Evolutionary conservation across 2,113 vertebrate genomes (phyloP), one percentile per base, ranked within the genome.

Genomic region (Poeciliopsis occidentalis): DNA sequence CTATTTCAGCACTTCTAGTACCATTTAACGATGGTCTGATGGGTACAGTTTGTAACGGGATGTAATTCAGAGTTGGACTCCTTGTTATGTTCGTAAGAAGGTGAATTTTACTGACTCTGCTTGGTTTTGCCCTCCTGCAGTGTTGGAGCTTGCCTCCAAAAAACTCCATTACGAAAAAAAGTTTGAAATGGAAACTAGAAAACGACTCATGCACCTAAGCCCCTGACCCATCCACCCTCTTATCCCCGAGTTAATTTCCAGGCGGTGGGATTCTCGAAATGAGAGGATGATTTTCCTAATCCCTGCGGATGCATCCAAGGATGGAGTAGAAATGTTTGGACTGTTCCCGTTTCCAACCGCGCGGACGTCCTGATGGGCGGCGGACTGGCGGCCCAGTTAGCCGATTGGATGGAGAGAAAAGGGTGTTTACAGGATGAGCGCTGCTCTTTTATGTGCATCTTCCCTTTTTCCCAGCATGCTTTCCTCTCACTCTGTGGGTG

Each of bases 261-360:
- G 73, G 66, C 69, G 60, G 54, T 51, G 26, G 34, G 44, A 34
- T 83, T 69, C 70, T 64, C 4, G n/a, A 79, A 85, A 73, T 77
- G 82, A 67, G 67, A 69, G 80, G 84, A 87, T 90, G 88, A 91
- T 87, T 91, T 65, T 86, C 84, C 88, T 88, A 89, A 90, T 92
- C 88, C 86, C 65, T 69, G 1, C 67, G 82, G 87, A 88, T 39
- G 79, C 65, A 37, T 85, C 37, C 51, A 69, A 71, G 82, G 69
- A 54, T 24, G 64, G 75, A 47, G 32, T 1, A n/a, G 47, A 85
- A 83, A 74, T 26, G 75, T 76, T 79, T 76, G 30, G 22, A n/a
- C 80, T 70, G 57, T 44, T 64, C 69, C 65, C 12, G 1, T 60
- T 75, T 72, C 71, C 75, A 67, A 11, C 37, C 60, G 2, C 8